Percentiles rank a stretch among this genome's conserved stretches.
These are phyloP conservation scores for Patella ulyssiponensis DNA, from an alignment of 2,888 invertebrate genomes.

Conservation along the genomic window DNA sequence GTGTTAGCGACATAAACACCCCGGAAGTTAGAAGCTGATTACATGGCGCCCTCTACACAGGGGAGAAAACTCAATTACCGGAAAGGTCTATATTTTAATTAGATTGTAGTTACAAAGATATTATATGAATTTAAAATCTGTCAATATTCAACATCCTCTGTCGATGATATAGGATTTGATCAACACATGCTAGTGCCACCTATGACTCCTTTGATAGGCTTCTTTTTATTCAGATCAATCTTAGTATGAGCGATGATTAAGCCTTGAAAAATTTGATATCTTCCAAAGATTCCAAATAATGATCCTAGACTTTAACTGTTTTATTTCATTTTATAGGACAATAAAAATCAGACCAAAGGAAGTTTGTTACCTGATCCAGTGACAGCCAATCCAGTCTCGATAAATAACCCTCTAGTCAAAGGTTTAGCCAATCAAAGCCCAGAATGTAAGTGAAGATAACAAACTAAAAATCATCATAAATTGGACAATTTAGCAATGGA, in stretches of 20 bases:
- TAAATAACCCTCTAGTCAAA: conserved; percentile 56
- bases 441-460: conserved; percentile 50
- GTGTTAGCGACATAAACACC: too few relatives aligned
- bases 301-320: not conserved
- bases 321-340: conserved; percentile 43
- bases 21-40: too few relatives aligned
- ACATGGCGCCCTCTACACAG: too few relatives aligned
- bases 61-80: too few relatives aligned
- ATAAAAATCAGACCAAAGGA: conserved; percentile 45
- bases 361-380: conserved; percentile 62
- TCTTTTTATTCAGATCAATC: not conserved
- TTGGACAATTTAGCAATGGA: too few relatives aligned
- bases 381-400: conserved; percentile 54
- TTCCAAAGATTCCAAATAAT: not conserved
- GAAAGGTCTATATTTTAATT: too few relatives aligned
- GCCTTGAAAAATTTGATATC: not conserved
- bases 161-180: conserved; percentile 2
- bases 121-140: not conserved
- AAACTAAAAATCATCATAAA: too few relatives aligned
- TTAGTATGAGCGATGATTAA: not conserved
- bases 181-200: not conserved
- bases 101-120: too few relatives aligned
- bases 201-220: not conserved
- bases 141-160: not conserved
- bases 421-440: conserved; percentile 53